Conservation (phyloP, 2,113 vertebrate genomes). For the Chloropsis cyanopogon region DNA sequence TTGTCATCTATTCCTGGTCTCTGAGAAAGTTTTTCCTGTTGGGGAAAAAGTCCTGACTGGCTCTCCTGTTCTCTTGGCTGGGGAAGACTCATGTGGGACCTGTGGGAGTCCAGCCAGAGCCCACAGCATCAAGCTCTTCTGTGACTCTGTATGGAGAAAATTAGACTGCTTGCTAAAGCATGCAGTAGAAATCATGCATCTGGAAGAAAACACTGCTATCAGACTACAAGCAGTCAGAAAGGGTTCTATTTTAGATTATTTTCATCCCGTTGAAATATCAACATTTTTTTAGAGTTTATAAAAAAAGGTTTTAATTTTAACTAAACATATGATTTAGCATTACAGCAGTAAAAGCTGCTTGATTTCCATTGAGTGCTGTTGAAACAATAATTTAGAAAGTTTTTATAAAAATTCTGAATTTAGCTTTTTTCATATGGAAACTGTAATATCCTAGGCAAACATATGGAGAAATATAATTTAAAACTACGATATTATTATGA, state of each 20-base stretch:
- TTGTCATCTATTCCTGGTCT: not conserved
- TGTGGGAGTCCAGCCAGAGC: not conserved
- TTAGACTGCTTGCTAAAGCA: not conserved
- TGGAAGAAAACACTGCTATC: not conserved
- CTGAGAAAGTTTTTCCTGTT: not conserved
- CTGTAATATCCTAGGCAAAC: not conserved
- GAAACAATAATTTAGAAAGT: not conserved
- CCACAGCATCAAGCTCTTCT: not conserved
- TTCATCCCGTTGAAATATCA: not conserved
- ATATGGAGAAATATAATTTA: not conserved
- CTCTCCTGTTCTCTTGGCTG: not conserved
- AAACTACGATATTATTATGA: not conserved
- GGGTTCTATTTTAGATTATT: not conserved
- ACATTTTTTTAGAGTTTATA: not conserved
- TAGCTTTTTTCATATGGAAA: not conserved
- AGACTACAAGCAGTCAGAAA: not conserved
- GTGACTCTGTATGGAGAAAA: not conserved
- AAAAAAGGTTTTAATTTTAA: not conserved
- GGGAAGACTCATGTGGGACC: rapidly evolving
- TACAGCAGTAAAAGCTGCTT: not conserved
- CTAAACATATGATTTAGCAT: not conserved
- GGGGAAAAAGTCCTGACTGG: not conserved
- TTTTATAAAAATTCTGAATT: not conserved
- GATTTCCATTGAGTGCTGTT: not conserved
- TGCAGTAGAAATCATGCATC: not conserved